These are phyloP conservation scores for Scortum barcoo DNA, from an alignment of 2,113 vertebrate species.

Conservation along the genomic window DNA sequence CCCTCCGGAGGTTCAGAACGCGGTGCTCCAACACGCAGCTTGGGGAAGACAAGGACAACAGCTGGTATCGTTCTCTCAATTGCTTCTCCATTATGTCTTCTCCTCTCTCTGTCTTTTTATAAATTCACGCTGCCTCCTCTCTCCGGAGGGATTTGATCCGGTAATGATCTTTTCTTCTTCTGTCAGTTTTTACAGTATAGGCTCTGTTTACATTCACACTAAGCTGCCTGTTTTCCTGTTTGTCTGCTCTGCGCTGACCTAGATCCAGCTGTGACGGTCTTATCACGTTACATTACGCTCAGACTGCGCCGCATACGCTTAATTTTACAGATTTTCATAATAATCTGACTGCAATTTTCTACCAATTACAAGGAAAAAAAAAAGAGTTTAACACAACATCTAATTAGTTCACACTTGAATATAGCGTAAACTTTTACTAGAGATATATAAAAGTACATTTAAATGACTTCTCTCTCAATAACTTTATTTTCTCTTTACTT, in stretches of 20 bases:
- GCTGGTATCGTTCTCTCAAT: conserved; percentile 84
- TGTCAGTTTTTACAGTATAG: background rate
- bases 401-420: too few species aligned
- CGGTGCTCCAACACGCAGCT: conserved; percentile 93
- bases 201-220: background rate
- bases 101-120: background rate
- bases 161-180: background rate
- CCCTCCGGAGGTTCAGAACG: conserved; percentile 95
- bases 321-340: background rate
- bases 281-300: background rate
- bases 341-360: background rate
- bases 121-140: background rate
- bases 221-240: background rate
- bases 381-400: background rate
- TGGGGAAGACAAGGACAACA: conserved; percentile 95
- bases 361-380: background rate
- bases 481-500: too few species aligned
- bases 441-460: too few species aligned
- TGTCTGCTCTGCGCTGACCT: background rate
- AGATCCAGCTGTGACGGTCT: background rate
- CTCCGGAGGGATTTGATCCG: conserved; percentile 20
- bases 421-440: too few species aligned
- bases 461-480: too few species aligned
- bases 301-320: background rate
- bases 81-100: background rate